A percentile compares a stretch with the other conserved stretches of the same genome.
Evolutionary conservation across 1,140 invertebrate genomes (phyloP).

Genomic region (Sycobia sp.): DNA sequence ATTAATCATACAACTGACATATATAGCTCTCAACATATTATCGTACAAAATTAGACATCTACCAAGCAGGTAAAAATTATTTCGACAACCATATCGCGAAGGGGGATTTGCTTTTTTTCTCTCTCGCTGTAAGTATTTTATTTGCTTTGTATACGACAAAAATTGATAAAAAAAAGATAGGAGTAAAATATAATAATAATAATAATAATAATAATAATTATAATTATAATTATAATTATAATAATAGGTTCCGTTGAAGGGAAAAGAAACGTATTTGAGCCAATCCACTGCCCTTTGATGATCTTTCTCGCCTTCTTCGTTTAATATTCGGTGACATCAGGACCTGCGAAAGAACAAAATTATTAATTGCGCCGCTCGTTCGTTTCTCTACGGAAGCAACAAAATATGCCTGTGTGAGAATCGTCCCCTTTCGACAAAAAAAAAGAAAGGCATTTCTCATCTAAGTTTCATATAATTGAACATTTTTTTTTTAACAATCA

Average conservation of each 20-base stretch:
- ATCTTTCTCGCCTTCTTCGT: constrained; percentile 22
- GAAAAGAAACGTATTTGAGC: constrained; percentile 41
- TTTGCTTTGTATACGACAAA: too few species aligned
- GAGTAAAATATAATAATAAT: too few species aligned
- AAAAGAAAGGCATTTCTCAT: too few species aligned
- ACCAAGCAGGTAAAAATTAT: constrained; percentile 17
- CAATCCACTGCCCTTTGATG: constrained; percentile 36
- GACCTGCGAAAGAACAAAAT: constrained; percentile 44
- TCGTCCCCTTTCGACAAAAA: not conserved
- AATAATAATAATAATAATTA: too few species aligned
- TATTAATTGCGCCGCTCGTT: too few species aligned
- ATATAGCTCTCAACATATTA: not conserved
- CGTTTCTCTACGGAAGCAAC: too few species aligned
- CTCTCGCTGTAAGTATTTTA: too few species aligned
- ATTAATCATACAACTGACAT: not conserved
- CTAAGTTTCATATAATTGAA: too few species aligned
- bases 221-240: too few species aligned
- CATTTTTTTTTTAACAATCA: too few species aligned
- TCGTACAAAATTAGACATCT: constrained; percentile 32
- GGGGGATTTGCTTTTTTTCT: not conserved
- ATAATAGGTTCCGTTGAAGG: constrained; percentile 23
- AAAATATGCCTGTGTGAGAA: constrained; percentile 2
- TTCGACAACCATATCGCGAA: not conserved
- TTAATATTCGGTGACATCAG: constrained; percentile 53
- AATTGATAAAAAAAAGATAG: too few species aligned